Percentiles rank a stretch among this genome's conserved stretches.
Conservation (phyloP, 2,888 invertebrate species). For the Apodemia mormo region DNA sequence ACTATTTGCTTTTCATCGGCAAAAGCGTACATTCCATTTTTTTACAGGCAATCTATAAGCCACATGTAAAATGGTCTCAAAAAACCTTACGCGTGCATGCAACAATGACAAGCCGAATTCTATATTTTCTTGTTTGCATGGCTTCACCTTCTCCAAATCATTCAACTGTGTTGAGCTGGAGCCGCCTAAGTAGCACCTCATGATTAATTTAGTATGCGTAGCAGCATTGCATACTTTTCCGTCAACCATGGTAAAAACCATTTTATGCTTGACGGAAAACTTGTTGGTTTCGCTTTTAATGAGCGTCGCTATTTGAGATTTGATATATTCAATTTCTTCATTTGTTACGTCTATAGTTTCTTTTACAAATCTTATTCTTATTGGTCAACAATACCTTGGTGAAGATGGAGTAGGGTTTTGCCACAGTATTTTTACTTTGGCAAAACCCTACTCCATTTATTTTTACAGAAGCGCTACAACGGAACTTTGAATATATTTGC, state of each 20-base stretch:
- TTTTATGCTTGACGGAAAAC: slow-evolving; percentile 35
- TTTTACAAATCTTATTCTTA: slow-evolving; percentile 18
- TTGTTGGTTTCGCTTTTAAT: slow-evolving; percentile 21
- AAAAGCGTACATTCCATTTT: slow-evolving; percentile 37
- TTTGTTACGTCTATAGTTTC: slow-evolving; percentile 21
- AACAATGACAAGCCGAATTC: slow-evolving; percentile 41
- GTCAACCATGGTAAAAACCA: slow-evolving; percentile 43
- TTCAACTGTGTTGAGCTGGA: slow-evolving; percentile 46
- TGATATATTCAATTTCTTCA: slow-evolving; percentile 17
- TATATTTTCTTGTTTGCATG: slow-evolving; percentile 14
- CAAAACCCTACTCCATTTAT: slow-evolving; percentile 24
- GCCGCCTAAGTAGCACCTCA: slow-evolving; percentile 47
- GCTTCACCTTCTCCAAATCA: slow-evolving; percentile 36
- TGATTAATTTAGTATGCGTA: slow-evolving; percentile 43
- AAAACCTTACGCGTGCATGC: slow-evolving; percentile 44
- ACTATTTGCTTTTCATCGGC: slow-evolving; percentile 28
- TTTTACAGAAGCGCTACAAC: slow-evolving; percentile 21
- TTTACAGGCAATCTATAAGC: slow-evolving; percentile 48
- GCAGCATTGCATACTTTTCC: slow-evolving; percentile 47
- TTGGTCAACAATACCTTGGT: slow-evolving; percentile 20
- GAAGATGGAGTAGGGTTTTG: slow-evolving; percentile 32
- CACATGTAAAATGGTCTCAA: slow-evolving; percentile 45
- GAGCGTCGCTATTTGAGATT: background rate
- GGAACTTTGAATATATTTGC: slow-evolving; percentile 23
- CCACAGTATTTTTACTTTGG: slow-evolving; percentile 28